Conservation (phyloP, 2,797 vertebrate species). For the Ceryle rudis region DNA sequence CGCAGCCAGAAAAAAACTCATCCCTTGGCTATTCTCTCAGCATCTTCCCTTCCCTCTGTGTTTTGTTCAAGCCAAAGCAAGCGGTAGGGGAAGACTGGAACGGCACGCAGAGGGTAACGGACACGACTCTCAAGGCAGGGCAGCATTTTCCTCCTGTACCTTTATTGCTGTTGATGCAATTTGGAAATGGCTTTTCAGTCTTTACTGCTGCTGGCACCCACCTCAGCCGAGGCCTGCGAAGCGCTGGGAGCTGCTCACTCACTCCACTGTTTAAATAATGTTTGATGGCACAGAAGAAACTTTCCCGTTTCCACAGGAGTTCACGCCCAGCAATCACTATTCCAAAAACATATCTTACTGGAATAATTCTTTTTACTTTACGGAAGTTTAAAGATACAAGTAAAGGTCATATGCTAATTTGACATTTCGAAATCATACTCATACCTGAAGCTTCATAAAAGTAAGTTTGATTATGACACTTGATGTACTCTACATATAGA, state of each 20-base stretch:
- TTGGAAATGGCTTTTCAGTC: neutral
- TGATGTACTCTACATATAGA: conserved; percentile 33
- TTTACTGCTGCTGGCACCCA: neutral
- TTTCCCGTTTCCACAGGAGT: neutral
- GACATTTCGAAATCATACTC: conserved; percentile 77
- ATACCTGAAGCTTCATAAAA: conserved; percentile 65
- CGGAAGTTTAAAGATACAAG: conserved; percentile 67
- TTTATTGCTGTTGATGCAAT: neutral
- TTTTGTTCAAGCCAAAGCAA: neutral
- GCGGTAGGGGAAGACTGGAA: neutral
- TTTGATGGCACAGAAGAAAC: neutral
- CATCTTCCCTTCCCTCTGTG: neutral
- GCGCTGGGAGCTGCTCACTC: neutral
- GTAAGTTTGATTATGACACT: conserved; percentile 63
- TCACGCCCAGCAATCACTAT: conserved; percentile 1
- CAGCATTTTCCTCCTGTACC: neutral
- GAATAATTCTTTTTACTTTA: conserved; percentile 58
- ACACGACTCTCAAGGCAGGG: neutral
- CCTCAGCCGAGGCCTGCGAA: neutral
- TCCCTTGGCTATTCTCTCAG: neutral
- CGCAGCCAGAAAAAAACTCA: neutral
- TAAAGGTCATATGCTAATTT: conserved; percentile 80
- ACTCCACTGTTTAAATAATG: neutral
- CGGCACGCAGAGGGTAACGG: neutral
- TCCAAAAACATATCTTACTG: conserved; percentile 55